A percentile compares a stretch with the other conserved stretches of the same genome.
These are phyloP conservation scores for Drosophila anomalata DNA, from an alignment of 2,888 invertebrate genomes.

Conservation along the genomic window DNA sequence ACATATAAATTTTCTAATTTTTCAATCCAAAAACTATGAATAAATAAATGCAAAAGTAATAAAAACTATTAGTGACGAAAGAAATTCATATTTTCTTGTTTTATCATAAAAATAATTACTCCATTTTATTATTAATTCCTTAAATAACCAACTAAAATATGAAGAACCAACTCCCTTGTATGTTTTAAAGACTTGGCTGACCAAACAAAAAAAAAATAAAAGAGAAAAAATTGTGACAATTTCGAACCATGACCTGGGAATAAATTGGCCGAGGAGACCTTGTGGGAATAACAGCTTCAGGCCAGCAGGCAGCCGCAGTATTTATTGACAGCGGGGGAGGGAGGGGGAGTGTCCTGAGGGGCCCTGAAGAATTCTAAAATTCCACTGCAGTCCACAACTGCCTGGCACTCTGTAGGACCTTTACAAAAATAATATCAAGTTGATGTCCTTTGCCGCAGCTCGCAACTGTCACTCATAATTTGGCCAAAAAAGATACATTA, in stretches of 20 bases:
- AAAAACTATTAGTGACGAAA: no score
- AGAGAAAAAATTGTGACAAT: not conserved
- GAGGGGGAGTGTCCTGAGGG: not conserved
- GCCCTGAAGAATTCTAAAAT: slow-evolving; percentile 2
- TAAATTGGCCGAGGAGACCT: not conserved
- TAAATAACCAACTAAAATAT: not conserved
- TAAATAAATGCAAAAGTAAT: no score
- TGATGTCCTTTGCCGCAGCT: slow-evolving; percentile 39
- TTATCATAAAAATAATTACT: no score
- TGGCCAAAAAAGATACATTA: slow-evolving; percentile 42
- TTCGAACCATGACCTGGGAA: not conserved
- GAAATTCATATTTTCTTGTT: no score
- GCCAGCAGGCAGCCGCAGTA: not conserved
- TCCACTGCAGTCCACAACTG: slow-evolving; percentile 13
- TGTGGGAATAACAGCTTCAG: not conserved
- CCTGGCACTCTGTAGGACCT: slow-evolving; percentile 11
- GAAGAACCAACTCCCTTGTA: not conserved
- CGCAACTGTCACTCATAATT: slow-evolving; percentile 48
- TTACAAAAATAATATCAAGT: slow-evolving; percentile 28
- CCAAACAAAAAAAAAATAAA: no score
- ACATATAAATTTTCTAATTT: no score
- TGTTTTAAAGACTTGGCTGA: not conserved
- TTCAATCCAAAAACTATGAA: no score
- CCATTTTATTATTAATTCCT: no score
- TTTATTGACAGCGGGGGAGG: not conserved